A percentile compares a stretch with the other conserved stretches of the same genome.
phyloP scores from a whole-genome alignment of 1,140 invertebrate genomes.

The Octopus bimaculoides region DNA sequence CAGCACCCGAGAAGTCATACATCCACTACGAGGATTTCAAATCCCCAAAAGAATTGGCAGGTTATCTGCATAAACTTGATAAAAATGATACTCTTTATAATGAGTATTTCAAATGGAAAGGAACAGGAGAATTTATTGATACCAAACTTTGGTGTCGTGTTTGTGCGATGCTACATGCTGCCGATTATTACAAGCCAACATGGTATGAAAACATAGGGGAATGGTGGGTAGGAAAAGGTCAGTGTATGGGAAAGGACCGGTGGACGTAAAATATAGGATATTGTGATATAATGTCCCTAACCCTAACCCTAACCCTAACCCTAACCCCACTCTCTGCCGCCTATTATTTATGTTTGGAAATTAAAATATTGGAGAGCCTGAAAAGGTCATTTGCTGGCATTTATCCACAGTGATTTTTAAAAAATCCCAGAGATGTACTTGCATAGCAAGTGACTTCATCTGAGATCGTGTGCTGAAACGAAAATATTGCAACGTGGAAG shows the following conservation, averaged over 20 bases:
- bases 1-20: constrained; percentile 70
- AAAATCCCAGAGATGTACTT: too few species aligned
- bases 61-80: constrained; percentile 71
- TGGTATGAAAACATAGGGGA: constrained; percentile 34
- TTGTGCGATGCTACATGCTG: constrained; percentile 65
- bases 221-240: constrained; percentile 43
- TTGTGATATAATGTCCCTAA: too few species aligned
- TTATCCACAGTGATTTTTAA: too few species aligned
- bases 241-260: constrained; percentile 38
- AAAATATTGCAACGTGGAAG: too few species aligned
- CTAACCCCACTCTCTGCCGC: too few species aligned
- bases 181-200: constrained; percentile 16
- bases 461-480: too few species aligned
- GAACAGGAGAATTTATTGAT: constrained; percentile 46
- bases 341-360: too few species aligned
- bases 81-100: constrained; percentile 51
- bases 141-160: constrained; percentile 87
- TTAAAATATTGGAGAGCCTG: too few species aligned
- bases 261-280: constrained; percentile 18
- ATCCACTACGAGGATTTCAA: constrained; percentile 96
- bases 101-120: constrained; percentile 57
- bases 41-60: constrained; percentile 81
- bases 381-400: too few species aligned
- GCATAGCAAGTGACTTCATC: too few species aligned
- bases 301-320: too few species aligned